Conservation (phyloP, 2,797 vertebrate genomes). For the Phrynocephalus vlangalii region DNA sequence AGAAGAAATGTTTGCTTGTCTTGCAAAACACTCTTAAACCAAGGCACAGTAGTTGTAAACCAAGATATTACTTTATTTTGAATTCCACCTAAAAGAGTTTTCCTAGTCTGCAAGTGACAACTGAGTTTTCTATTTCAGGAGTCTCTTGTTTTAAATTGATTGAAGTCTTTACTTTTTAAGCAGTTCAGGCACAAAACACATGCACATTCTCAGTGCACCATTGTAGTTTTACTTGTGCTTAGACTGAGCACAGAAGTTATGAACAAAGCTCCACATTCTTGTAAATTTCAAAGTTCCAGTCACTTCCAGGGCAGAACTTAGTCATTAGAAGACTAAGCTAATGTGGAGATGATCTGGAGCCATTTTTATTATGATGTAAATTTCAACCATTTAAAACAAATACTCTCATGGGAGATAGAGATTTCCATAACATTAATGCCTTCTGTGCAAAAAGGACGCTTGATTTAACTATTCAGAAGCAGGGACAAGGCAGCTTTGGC, state of each 20-base stretch:
- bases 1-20: too few species aligned
- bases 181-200: conserved; percentile 39
- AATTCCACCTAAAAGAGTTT: background rate
- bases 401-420: conserved; percentile 23
- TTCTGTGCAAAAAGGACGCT: conserved; percentile 36
- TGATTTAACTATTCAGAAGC: conserved; percentile 51
- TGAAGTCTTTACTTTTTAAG: conserved; percentile 31
- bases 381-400: conserved; percentile 45
- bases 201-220: background rate
- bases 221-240: conserved; percentile 57
- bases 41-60: too few species aligned
- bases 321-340: background rate
- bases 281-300: conserved; percentile 19
- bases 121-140: conserved; percentile 15
- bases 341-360: conserved; percentile 36
- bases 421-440: conserved; percentile 8
- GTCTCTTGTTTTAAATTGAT: conserved; percentile 14
- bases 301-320: conserved; percentile 27
- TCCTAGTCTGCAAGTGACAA: conserved; percentile 9
- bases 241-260: conserved; percentile 46
- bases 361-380: conserved; percentile 39
- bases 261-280: conserved; percentile 26
- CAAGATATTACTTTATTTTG: background rate
- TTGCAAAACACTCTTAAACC: too few species aligned
- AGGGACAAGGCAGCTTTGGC: background rate